Percentiles rank a stretch among this genome's conserved stretches.
These are phyloP conservation scores for Tragulus kanchil DNA, from an alignment of 2,113 vertebrate species.

Conservation along the genomic window DNA sequence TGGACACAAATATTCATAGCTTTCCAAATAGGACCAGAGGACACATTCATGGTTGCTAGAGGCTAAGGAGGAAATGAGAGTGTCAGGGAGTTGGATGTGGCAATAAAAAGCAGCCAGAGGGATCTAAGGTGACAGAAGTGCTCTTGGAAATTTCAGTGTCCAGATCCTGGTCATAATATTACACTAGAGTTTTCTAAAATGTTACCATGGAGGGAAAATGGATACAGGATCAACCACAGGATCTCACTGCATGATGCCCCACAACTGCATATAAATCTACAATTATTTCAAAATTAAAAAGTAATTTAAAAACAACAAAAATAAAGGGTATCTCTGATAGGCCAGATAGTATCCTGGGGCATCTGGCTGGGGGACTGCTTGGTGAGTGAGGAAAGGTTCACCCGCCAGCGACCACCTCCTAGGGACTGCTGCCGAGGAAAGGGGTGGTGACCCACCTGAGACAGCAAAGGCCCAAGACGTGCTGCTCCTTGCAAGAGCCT, in stretches of 20 bases:
- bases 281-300: neutral
- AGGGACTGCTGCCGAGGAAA: neutral
- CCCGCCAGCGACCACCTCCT: neutral
- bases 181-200: neutral
- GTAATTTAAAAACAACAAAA: neutral
- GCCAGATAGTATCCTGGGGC: rapidly evolving
- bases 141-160: neutral
- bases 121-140: no score
- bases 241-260: neutral
- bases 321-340: neutral
- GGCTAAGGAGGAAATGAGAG: neutral
- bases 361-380: neutral
- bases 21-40: neutral
- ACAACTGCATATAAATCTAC: neutral
- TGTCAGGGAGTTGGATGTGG: no score
- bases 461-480: no score
- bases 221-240: neutral
- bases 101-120: neutral
- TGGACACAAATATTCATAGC: neutral
- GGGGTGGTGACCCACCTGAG: neutral
- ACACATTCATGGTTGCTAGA: neutral
- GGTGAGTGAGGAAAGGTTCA: neutral
- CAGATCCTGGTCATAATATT: neutral
- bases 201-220: rapidly evolving
- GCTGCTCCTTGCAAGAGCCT: no score